Evolutionary conservation across 2,797 vertebrate species (phyloP).

Genomic region (Sebastes matsubarae): DNA sequence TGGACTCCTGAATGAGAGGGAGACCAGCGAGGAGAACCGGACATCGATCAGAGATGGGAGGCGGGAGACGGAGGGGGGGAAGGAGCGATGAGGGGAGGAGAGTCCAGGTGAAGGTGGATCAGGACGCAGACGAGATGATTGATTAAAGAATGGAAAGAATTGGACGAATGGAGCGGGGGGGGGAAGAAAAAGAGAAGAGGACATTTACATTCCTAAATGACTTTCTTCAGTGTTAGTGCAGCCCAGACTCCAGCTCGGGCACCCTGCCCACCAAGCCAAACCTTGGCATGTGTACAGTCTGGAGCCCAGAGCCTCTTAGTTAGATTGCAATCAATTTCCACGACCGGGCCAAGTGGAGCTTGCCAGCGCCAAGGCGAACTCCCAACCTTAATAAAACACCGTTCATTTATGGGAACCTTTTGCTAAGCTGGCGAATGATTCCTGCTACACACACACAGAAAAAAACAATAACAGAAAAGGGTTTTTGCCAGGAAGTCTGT

Average conservation of each 20-base stretch:
- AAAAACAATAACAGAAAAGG: conserved; percentile 19
- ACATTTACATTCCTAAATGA: conserved; percentile 57
- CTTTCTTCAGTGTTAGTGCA: conserved; percentile 55
- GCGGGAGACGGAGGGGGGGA: neutral
- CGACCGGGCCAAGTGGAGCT: conserved; percentile 54
- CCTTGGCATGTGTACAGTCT: conserved; percentile 62
- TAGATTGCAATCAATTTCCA: conserved; percentile 75
- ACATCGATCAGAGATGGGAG: conserved; percentile 49
- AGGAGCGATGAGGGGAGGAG: conserved; percentile 40
- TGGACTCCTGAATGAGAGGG: conserved; percentile 34
- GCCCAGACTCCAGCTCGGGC: conserved; percentile 48
- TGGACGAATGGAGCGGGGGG: conserved; percentile 39
- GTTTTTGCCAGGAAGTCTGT: conserved; percentile 26
- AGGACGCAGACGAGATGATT: conserved; percentile 71
- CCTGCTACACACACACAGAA: conserved; percentile 17
- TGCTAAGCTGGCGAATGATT: conserved; percentile 38
- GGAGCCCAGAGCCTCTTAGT: conserved; percentile 69
- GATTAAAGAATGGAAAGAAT: conserved; percentile 69
- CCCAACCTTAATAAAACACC: conserved; percentile 57
- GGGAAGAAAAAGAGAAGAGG: conserved; percentile 28
- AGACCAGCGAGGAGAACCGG: conserved; percentile 46
- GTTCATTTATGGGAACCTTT: conserved; percentile 57
- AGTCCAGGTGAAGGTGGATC: conserved; percentile 68
- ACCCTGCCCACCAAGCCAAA: conserved; percentile 37
- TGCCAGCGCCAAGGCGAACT: conserved; percentile 39